phyloP scores from a whole-genome alignment of 2,113 vertebrate species.

The Cheilinus undulatus region DNA sequence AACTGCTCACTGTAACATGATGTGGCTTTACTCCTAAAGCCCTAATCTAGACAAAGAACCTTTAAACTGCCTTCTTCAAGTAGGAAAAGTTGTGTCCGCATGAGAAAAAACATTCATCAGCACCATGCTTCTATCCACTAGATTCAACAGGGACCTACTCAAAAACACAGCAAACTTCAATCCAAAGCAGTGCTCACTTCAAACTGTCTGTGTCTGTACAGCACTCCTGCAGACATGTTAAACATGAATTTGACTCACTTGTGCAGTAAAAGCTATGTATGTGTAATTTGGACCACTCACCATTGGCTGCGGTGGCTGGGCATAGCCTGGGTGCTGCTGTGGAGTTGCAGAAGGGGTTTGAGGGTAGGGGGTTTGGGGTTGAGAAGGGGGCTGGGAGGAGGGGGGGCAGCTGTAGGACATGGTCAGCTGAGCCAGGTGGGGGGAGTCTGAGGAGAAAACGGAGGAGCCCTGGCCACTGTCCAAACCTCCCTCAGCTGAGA shows the following conservation, averaged over 20 bases:
- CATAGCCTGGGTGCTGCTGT: constrained; percentile 87
- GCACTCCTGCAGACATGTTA: constrained; percentile 18
- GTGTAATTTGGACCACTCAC: constrained; percentile 83
- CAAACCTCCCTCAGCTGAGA: constrained; percentile 87
- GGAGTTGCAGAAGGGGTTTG: constrained; percentile 76
- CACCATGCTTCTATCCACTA: constrained; percentile 9
- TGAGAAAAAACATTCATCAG: constrained; percentile 10
- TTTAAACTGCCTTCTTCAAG: background rate
- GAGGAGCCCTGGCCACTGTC: constrained; percentile 96
- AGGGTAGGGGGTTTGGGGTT: constrained; percentile 79
- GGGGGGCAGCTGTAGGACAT: constrained; percentile 90
- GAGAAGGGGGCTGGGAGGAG: constrained; percentile 79
- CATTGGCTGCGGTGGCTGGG: constrained; percentile 86
- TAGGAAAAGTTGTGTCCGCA: no score
- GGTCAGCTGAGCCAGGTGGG: constrained; percentile 87
- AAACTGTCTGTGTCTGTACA: constrained; percentile 13
- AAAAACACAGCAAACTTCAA: constrained; percentile 49
- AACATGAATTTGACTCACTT: background rate
- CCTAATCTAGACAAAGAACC: no score
- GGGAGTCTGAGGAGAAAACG: constrained; percentile 87
- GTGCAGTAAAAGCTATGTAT: background rate
- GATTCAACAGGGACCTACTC: background rate
- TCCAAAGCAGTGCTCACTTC: constrained; percentile 26
- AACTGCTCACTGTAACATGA: no score
- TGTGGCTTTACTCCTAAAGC: no score